Conservation (phyloP, 2,888 invertebrate species). For the Cecidostiba fungosa region DNA sequence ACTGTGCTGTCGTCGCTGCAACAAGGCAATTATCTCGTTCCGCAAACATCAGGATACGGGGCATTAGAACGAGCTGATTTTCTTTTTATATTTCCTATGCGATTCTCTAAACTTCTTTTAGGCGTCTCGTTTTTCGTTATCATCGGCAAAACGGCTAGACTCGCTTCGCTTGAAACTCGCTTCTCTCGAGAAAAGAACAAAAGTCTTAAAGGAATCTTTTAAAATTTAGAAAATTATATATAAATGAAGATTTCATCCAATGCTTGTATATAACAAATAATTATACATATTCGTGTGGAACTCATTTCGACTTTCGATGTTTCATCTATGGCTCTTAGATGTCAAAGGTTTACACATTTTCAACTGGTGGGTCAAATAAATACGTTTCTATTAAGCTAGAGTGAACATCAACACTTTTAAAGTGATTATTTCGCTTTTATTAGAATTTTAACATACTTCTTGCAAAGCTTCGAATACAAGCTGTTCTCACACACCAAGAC, state of each 20-base stretch:
- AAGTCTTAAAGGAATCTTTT: neutral
- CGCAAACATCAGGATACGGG: constrained; percentile 73
- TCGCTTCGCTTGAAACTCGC: neutral
- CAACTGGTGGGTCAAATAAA: too few relatives aligned
- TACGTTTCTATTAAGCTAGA: too few relatives aligned
- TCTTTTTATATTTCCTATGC: constrained; percentile 55
- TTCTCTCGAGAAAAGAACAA: neutral
- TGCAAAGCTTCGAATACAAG: too few relatives aligned
- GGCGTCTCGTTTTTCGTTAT: too few relatives aligned
- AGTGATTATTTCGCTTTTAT: neutral
- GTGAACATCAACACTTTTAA: neutral
- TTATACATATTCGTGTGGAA: too few relatives aligned
- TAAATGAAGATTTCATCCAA: too few relatives aligned
- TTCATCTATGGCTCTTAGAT: neutral
- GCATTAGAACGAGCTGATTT: constrained; percentile 73
- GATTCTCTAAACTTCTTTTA: neutral
- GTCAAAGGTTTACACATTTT: neutral
- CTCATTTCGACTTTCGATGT: too few relatives aligned
- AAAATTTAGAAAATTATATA: too few relatives aligned
- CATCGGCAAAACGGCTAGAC: too few relatives aligned
- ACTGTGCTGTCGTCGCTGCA: constrained; percentile 66
- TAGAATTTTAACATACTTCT: too few relatives aligned
- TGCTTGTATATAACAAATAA: too few relatives aligned
- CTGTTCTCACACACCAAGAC: too few relatives aligned
- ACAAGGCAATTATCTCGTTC: constrained; percentile 69